Conservation (phyloP, 2,797 vertebrate genomes). For the Cheirogaleus major region DNA sequence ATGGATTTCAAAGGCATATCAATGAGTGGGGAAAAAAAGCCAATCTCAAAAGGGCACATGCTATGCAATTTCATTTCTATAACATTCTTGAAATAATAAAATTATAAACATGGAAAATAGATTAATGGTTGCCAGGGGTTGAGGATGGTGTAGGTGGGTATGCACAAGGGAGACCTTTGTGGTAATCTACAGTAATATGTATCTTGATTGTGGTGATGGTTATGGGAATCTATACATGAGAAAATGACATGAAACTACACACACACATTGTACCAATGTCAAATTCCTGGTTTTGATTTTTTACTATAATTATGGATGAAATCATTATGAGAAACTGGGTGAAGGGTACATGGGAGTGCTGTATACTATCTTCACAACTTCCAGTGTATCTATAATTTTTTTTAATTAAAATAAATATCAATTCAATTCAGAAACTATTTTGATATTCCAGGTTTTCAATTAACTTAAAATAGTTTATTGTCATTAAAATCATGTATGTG, state of each 20-base stretch:
- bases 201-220: background rate
- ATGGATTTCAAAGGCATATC: background rate
- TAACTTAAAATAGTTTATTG: background rate
- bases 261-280: background rate
- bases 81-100: background rate
- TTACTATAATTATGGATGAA: background rate
- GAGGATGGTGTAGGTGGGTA: background rate
- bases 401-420: background rate
- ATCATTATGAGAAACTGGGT: background rate
- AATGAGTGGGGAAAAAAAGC: background rate
- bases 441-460: background rate
- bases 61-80: background rate
- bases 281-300: background rate
- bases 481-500: background rate
- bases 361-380: background rate
- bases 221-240: background rate
- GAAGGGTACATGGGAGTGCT: background rate
- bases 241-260: background rate
- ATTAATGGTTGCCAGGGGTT: background rate
- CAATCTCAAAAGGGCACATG: background rate
- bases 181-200: background rate
- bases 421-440: slow-evolving; percentile 23
- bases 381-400: background rate
- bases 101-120: background rate
- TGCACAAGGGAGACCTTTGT: background rate